phyloP scores from a whole-genome alignment of 2,888 invertebrate species.

The Stenotaenia linearis region DNA sequence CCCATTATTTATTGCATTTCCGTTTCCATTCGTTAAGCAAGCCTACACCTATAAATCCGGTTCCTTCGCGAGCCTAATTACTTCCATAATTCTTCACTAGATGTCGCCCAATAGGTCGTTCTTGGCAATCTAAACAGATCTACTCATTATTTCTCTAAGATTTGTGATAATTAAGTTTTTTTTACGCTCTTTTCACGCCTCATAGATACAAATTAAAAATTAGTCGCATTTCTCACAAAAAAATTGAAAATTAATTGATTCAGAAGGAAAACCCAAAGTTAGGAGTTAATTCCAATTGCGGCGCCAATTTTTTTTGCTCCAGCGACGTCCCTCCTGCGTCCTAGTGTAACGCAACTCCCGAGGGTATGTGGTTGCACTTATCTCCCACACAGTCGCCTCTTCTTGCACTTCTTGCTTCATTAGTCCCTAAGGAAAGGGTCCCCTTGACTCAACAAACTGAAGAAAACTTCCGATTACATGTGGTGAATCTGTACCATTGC shows the following conservation, averaged over 20 bases:
- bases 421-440: slow-evolving; percentile 3
- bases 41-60: background rate
- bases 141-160: background rate
- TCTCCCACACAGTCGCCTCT: background rate
- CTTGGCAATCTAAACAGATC: background rate
- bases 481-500: background rate
- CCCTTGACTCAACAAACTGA: background rate
- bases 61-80: background rate
- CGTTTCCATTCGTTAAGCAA: background rate
- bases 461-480: slow-evolving; percentile 11
- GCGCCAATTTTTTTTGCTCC: background rate
- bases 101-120: background rate
- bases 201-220: background rate
- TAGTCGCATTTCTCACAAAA: background rate
- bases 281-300: background rate
- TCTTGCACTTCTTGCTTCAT: background rate
- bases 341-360: background rate
- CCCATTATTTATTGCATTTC: slow-evolving; percentile 24
- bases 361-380: background rate
- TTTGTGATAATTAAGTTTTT: background rate
- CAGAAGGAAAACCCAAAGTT: background rate
- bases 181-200: background rate
- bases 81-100: slow-evolving; percentile 14
- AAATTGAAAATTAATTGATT: background rate
- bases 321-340: background rate